phyloP scores from a whole-genome alignment of 1,140 invertebrate genomes.

The Caenorhabditis briggsae region DNA sequence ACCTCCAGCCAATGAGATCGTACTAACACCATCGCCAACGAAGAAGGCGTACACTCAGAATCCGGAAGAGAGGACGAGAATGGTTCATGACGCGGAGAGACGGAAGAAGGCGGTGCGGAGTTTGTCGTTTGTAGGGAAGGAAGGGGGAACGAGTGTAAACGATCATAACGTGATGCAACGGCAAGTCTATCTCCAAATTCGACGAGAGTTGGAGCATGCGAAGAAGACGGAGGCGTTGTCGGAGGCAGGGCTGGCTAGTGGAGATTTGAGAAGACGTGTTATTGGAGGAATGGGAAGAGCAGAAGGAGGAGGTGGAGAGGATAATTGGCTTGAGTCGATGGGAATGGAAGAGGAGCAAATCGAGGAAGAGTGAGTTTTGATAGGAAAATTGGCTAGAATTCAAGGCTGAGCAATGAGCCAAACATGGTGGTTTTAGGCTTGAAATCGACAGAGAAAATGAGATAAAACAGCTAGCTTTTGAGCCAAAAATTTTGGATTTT shows the following conservation, averaged over 20 bases:
- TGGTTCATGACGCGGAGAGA: slow-evolving; percentile 25
- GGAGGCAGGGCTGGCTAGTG: not conserved
- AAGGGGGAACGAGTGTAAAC: slow-evolving; percentile 19
- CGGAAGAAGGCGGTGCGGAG: not conserved
- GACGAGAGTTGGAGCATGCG: not conserved
- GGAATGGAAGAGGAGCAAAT: not conserved
- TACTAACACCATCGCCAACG: slow-evolving; percentile 35
- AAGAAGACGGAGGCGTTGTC: not conserved
- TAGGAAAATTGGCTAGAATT: too few relatives aligned
- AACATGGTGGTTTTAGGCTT: too few relatives aligned
- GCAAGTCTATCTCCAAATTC: not conserved
- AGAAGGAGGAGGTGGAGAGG: not conserved
- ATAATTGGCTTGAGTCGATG: too few relatives aligned
- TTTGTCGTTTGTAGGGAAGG: slow-evolving; percentile 27
- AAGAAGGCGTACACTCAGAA: slow-evolving; percentile 30
- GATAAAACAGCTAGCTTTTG: too few relatives aligned
- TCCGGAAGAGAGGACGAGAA: slow-evolving; percentile 30
- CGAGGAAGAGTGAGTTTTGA: too few relatives aligned
- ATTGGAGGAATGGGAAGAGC: not conserved
- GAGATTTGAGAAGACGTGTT: not conserved
- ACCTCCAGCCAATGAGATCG: slow-evolving; percentile 14
- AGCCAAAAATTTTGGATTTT: too few relatives aligned
- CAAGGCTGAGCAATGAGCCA: too few relatives aligned
- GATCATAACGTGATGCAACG: slow-evolving; percentile 38
- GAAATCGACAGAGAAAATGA: too few relatives aligned